Base-by-base conservation (phyloP, 2,797 vertebrate species). In the Sebastes paucispinis region DNA sequence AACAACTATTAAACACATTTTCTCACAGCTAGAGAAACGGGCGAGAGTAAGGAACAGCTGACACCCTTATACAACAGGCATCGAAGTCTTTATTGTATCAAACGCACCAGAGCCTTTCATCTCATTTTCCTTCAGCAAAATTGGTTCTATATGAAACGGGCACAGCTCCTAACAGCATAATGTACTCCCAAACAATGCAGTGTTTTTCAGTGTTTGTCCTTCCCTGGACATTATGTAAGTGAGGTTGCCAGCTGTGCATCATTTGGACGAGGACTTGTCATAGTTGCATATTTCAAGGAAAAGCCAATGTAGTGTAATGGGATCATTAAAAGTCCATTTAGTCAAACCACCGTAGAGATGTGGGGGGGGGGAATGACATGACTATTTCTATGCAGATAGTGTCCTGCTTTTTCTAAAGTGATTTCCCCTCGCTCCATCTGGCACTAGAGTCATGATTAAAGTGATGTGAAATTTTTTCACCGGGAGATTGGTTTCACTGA, bases 311-410 rank as follows among this genome's bases (percentile, higher is more conserved):
- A 69, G 71, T 81, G 52, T 81, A 88, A 92, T 83, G 50, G 55
- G 73, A 84, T 91, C 75, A 69, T 94, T 92, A 89, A 89, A 92
- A 90, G 84, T 89, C 82, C 80, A 90, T 94, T 92, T 88, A 77
- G 70, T 39, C 62, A 74, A 84, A 84, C 65, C 43, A 71, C 76
- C 58, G 76, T 31, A 73, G 70, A 79, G 5, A 68, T n/a, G 32
- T 71, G 62, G 6, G 14, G 65, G 14, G 73, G 11, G 29, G 10
- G 25, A 31, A 78, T 75, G 57, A 84, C 73, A 72, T 16, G 50
- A 71, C 79, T 31, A 84, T 85, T 78, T 85, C 76, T 66, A 76
- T 86, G 86, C 88, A 87, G 65, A 88, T 67, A 79, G 31, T 73
- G 75, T 78, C 68, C 77, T 75, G 63, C 58, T 79, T 85, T 89